phyloP scores from a whole-genome alignment of 2,113 vertebrate species.

The Seriola dumerili region DNA sequence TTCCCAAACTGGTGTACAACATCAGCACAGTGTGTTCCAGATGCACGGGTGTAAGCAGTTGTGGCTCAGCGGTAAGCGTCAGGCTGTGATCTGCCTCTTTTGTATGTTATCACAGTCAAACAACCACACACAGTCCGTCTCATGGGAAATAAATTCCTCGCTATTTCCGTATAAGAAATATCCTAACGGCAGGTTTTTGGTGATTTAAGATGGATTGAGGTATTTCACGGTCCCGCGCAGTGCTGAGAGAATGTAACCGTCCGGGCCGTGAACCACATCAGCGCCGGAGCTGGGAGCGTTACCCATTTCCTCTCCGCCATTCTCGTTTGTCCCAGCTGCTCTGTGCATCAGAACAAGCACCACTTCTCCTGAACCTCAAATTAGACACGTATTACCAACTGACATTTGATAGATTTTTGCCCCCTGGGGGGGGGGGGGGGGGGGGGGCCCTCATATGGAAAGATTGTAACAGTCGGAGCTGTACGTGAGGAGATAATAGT shows the following conservation, averaged over 20 bases:
- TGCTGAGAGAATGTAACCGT: conserved; percentile 16
- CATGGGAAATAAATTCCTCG: neutral
- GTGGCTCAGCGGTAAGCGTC: neutral
- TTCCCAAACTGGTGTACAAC: conserved; percentile 30
- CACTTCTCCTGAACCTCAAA: conserved; percentile 22
- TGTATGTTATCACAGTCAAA: conserved; percentile 14
- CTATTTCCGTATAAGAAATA: conserved; percentile 1
- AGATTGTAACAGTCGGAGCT: conserved; percentile 29
- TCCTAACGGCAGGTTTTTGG: neutral
- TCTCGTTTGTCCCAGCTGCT: conserved; percentile 20
- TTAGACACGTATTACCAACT: conserved; percentile 33
- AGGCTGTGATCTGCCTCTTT: conserved; percentile 1
- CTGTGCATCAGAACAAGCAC: conserved; percentile 10
- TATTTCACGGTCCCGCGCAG: conserved; percentile 2
- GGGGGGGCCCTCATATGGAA: conserved; percentile 20
- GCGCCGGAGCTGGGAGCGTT: neutral
- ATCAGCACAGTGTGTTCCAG: conserved; percentile 38
- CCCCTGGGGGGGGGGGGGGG: conserved; percentile 16
- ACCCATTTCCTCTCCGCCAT: neutral
- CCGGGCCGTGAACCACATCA: conserved; percentile 6
- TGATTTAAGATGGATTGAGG: neutral
- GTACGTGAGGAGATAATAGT: conserved; percentile 17
- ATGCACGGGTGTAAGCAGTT: conserved; percentile 10
- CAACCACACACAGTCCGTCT: neutral
- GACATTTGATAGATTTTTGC: conserved; percentile 25